These are phyloP conservation scores for Syrrhaptes paradoxus DNA, from an alignment of 2,113 vertebrate species.

Conservation along the genomic window DNA sequence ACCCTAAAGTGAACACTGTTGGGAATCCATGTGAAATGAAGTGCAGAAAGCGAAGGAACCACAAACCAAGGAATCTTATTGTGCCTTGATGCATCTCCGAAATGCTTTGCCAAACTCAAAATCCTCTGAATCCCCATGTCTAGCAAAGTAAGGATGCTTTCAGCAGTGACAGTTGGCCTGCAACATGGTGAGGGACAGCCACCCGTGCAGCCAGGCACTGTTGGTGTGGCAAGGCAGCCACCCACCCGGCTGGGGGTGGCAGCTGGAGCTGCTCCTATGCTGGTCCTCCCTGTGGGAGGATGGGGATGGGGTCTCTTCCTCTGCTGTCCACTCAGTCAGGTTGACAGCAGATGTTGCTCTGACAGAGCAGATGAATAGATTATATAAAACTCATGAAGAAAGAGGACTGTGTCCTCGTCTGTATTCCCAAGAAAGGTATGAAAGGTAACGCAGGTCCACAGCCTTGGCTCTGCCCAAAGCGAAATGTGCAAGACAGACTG, in stretches of 20 bases:
- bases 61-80: not conserved
- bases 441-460: not conserved
- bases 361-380: not conserved
- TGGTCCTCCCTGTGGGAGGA: rapidly evolving
- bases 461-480: not conserved
- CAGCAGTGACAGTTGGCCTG: not conserved
- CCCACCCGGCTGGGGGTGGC: rapidly evolving
- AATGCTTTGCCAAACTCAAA: not conserved
- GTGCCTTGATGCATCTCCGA: rapidly evolving
- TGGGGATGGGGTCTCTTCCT: too few species aligned
- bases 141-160: not conserved
- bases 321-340: not conserved
- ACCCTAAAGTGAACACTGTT: not conserved
- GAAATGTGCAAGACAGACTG: not conserved
- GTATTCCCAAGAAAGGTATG: not conserved
- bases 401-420: not conserved
- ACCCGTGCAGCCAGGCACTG: rapidly evolving
- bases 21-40: not conserved
- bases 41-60: not conserved
- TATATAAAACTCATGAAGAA: not conserved
- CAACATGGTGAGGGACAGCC: rapidly evolving
- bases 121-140: not conserved
- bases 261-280: not conserved
- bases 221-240: not conserved
- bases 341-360: not conserved